Percentiles rank a stretch among this genome's conserved stretches.
These are phyloP conservation scores for Heteromurus nitidus DNA, from an alignment of 2,888 invertebrate genomes.

Conservation along the genomic window DNA sequence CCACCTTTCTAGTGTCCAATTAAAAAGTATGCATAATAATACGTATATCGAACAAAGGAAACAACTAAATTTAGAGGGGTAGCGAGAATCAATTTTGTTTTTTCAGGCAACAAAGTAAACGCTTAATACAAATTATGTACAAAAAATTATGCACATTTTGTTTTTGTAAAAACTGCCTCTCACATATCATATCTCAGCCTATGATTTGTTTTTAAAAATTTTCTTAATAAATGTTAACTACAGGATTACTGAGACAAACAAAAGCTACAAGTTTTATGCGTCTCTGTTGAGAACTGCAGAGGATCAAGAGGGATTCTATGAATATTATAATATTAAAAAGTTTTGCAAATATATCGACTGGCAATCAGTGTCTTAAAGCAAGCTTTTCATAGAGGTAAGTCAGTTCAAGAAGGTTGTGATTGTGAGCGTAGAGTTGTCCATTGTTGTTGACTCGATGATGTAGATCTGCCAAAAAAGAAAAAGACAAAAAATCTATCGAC, in stretches of 20 bases:
- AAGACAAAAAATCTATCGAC: conserved; percentile 8
- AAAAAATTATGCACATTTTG: no score
- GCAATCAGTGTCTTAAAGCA: conserved; percentile 12
- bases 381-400: conserved; percentile 4
- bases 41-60: no score
- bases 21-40: no score
- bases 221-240: not conserved
- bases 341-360: not conserved
- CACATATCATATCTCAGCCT: no score
- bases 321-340: no score
- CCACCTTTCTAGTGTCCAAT: not conserved
- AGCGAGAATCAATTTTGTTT: no score
- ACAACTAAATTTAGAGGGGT: no score
- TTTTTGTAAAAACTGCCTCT: no score
- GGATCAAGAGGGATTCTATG: no score
- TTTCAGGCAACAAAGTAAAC: no score
- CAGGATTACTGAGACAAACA: conserved; percentile 8
- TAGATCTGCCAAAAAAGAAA: conserved; percentile 12
- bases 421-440: conserved; percentile 9
- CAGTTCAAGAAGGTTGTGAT: conserved; percentile 4
- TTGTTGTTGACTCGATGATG: conserved; percentile 12
- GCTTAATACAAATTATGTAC: no score
- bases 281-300: no score
- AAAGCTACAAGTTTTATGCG: conserved; percentile 1
- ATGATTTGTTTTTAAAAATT: not conserved